These are phyloP conservation scores for Dendrolimus punctatus DNA, from an alignment of 1,140 invertebrate genomes.

Conservation along the genomic window DNA sequence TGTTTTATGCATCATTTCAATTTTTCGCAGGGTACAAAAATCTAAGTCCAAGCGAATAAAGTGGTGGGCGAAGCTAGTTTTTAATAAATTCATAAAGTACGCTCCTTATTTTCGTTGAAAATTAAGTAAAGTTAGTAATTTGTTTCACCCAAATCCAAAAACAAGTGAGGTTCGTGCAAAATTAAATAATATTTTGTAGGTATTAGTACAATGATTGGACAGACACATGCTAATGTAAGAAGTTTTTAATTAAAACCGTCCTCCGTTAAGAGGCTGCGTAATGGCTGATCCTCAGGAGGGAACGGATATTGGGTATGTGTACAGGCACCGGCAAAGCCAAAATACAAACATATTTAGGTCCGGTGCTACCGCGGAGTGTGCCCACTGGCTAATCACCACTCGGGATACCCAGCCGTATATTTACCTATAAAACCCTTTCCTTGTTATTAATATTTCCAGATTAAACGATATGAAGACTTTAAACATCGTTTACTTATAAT, in stretches of 20 bases:
- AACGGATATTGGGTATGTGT: conserved; percentile 59
- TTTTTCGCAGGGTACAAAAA: too few species aligned
- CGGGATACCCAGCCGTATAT: conserved; percentile 20
- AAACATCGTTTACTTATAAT: too few species aligned
- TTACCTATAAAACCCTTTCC: conserved; percentile 35
- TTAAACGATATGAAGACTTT: too few species aligned
- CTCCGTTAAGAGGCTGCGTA: conserved; percentile 65
- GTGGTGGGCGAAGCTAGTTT: too few species aligned
- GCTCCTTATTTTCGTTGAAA: not conserved
- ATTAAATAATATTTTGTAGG: conserved; percentile 62
- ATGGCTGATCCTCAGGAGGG: conserved; percentile 61
- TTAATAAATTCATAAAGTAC: too few species aligned
- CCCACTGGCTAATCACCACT: conserved; percentile 52
- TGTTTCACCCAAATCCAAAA: conserved; percentile 3
- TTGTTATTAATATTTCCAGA: conserved; percentile 20
- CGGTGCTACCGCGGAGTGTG: conserved; percentile 42
- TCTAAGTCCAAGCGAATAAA: too few species aligned
- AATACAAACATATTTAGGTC: conserved; percentile 69
- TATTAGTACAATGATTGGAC: conserved; percentile 50
- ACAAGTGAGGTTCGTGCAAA: conserved; percentile 20
- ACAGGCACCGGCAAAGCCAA: conserved; percentile 48
- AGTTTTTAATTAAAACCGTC: conserved; percentile 72
- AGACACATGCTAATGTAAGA: conserved; percentile 66
- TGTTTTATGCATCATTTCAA: too few species aligned
- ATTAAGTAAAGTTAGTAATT: not conserved